Evolutionary conservation across 2,888 invertebrate genomes (phyloP).

Genomic region (Azorinus chamasolen): DNA sequence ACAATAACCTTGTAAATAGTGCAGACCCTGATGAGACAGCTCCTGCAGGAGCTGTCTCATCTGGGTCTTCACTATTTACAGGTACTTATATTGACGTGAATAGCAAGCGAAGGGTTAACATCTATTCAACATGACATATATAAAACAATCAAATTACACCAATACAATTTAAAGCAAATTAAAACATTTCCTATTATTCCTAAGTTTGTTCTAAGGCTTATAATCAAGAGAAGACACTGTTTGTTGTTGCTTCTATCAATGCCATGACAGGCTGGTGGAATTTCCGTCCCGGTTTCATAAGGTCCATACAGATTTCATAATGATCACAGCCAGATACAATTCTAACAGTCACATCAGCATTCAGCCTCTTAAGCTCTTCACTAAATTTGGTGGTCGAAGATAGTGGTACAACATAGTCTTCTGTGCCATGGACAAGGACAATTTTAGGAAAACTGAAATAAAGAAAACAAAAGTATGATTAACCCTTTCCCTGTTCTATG

Average conservation of each 20-base stretch:
- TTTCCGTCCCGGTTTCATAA: constrained; percentile 76
- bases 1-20: too few relatives aligned
- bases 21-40: too few relatives aligned
- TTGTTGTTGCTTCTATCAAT: constrained; percentile 73
- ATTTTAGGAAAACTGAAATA: constrained; percentile 81
- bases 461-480: background rate
- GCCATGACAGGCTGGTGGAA: constrained; percentile 76
- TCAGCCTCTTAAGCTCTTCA: constrained; percentile 75
- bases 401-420: constrained; percentile 80
- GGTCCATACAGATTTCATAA: constrained; percentile 80
- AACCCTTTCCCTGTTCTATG: too few relatives aligned
- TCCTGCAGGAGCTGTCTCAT: too few relatives aligned
- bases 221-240: constrained; percentile 51
- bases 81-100: too few relatives aligned
- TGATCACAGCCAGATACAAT: constrained; percentile 83
- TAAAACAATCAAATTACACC: too few relatives aligned
- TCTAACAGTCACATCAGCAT: constrained; percentile 72
- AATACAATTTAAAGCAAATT: too few relatives aligned
- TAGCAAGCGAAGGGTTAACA: too few relatives aligned
- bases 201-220: too few relatives aligned
- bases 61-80: too few relatives aligned
- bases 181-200: too few relatives aligned
- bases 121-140: too few relatives aligned
- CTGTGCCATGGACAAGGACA: constrained; percentile 81
- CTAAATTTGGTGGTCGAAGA: constrained; percentile 76